phyloP scores from a whole-genome alignment of 1,140 invertebrate species.

The Maconellicoccus hirsutus region DNA sequence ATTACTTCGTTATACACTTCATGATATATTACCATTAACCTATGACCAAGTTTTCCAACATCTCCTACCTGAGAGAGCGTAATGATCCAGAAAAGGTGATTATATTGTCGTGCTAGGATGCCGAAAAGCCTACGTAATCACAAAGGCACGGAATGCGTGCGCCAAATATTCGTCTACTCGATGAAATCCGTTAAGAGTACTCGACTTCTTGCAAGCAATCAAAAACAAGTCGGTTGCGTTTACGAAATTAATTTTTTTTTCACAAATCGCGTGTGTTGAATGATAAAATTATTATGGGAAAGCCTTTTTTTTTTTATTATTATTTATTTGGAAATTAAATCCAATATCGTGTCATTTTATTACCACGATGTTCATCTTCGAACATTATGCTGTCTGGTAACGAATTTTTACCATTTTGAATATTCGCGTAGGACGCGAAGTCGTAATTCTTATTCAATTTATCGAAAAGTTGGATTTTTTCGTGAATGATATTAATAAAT shows the following conservation, averaged over 20 bases:
- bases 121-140: too few relatives aligned
- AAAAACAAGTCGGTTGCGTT: not conserved
- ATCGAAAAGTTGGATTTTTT: too few relatives aligned
- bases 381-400: too few relatives aligned
- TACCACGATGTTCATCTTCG: not conserved
- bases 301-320: not conserved
- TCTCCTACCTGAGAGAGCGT: slow-evolving; percentile 19
- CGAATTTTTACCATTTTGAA: too few relatives aligned
- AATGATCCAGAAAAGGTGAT: slow-evolving; percentile 15
- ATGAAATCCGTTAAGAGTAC: too few relatives aligned
- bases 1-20: slow-evolving; percentile 10
- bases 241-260: not conserved
- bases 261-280: not conserved
- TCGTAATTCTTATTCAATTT: too few relatives aligned
- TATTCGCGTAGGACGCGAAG: too few relatives aligned
- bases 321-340: not conserved
- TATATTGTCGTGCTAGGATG: not conserved
- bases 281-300: not conserved
- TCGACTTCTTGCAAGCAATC: too few relatives aligned
- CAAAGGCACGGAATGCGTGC: too few relatives aligned
- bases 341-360: not conserved
- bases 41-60: slow-evolving; percentile 14
- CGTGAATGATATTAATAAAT: too few relatives aligned
- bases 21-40: slow-evolving; percentile 20
- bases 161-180: too few relatives aligned